A percentile compares a stretch with the other conserved stretches of the same genome.
These are phyloP conservation scores for Clistopyga incitator DNA, from an alignment of 2,888 invertebrate genomes.

Conservation along the genomic window DNA sequence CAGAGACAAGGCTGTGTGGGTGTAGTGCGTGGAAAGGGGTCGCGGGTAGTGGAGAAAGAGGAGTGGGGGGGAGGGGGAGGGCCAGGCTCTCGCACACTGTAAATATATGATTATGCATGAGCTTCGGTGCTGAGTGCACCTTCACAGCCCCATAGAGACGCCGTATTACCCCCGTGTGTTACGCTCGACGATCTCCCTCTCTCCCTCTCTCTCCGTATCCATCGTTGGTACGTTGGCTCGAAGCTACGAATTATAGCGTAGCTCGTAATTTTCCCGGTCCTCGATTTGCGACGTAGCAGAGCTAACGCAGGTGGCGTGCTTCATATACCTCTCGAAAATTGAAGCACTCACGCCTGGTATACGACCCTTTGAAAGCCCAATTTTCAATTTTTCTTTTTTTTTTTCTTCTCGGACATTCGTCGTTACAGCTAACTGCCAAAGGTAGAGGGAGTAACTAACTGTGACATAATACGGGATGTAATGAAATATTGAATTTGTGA, in stretches of 20 bases:
- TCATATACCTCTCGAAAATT: constrained; percentile 27
- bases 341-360: constrained; percentile 16
- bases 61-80: constrained; percentile 47
- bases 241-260: constrained; percentile 65
- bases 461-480: too few species aligned
- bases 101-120: constrained; percentile 83
- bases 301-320: constrained; percentile 29
- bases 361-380: constrained; percentile 10
- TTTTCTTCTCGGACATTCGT: not conserved
- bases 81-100: constrained; percentile 72
- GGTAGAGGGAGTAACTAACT: too few species aligned
- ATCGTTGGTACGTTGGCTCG: constrained; percentile 45
- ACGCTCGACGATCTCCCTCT: constrained; percentile 59
- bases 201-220: constrained; percentile 27
- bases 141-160: constrained; percentile 73
- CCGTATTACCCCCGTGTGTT: constrained; percentile 69
- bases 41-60: constrained; percentile 52
- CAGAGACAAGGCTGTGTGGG: constrained; percentile 61
- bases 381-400: constrained; percentile 11
- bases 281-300: constrained; percentile 53
- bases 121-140: constrained; percentile 79
- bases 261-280: constrained; percentile 65
- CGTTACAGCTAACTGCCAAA: not conserved
- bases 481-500: not conserved
- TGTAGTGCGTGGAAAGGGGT: constrained; percentile 52